A percentile compares a stretch with the other conserved stretches of the same genome.
These are phyloP conservation scores for Neotoxoptera formosana DNA, from an alignment of 1,140 invertebrate species.

Conservation along the genomic window DNA sequence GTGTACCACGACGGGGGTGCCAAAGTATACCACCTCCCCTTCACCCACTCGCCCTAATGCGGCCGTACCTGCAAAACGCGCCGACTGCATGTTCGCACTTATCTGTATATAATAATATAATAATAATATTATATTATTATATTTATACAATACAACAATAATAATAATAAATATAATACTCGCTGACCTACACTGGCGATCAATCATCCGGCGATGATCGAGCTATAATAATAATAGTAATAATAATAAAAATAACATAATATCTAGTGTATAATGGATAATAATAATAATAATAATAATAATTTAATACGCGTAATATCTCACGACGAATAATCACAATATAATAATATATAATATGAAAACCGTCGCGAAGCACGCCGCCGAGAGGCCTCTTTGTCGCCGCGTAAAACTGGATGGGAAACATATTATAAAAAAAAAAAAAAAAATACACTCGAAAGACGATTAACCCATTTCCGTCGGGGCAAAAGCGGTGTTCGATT, in stretches of 20 bases:
- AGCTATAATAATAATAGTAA: not conserved
- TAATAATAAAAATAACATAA: slow-evolving; percentile 8
- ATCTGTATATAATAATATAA: not conserved
- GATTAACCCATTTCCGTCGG: slow-evolving; percentile 44
- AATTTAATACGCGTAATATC: not conserved
- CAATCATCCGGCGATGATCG: not conserved
- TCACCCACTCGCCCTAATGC: not conserved
- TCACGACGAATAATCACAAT: not conserved
- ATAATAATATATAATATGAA: not conserved
- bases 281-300: not conserved
- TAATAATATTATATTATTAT: no score
- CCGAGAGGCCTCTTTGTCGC: not conserved
- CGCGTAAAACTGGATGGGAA: not conserved
- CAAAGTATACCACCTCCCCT: not conserved
- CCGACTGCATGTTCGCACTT: not conserved
- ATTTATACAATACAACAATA: not conserved
- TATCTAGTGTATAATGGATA: not conserved
- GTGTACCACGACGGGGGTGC: not conserved
- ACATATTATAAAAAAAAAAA: not conserved
- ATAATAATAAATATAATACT: not conserved
- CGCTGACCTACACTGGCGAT: slow-evolving; percentile 9
- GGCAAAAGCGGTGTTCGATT: not conserved
- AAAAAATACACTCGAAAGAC: slow-evolving; percentile 24
- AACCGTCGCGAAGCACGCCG: not conserved
- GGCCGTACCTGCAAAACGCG: not conserved